Evolutionary conservation across 2,888 invertebrate species (phyloP).

Genomic region (Pharmacophagus antenor): DNA sequence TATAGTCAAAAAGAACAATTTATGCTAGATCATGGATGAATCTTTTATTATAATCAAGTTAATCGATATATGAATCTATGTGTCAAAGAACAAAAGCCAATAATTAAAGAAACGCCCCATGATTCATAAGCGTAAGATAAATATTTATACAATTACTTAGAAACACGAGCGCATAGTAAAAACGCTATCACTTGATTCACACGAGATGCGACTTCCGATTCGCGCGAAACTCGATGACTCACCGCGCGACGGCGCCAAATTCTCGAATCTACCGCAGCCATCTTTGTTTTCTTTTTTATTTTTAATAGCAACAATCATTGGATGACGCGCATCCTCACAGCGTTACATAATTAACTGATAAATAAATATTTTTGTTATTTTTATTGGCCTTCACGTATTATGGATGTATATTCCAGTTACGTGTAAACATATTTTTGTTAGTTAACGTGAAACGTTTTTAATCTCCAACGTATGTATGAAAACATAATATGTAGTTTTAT

Average conservation of each 20-base stretch:
- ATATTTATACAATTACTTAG: constrained; percentile 14
- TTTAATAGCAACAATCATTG: neutral
- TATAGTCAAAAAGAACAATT: no score
- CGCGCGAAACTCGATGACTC: constrained; percentile 36
- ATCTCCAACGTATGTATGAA: no score
- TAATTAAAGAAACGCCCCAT: constrained; percentile 2
- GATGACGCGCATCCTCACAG: constrained; percentile 1
- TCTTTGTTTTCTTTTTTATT: constrained; percentile 34
- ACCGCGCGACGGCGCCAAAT: constrained; percentile 36
- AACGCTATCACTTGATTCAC: constrained; percentile 38
- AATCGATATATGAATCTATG: no score
- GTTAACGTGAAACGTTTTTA: no score
- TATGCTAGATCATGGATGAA: no score
- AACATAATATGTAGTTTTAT: no score
- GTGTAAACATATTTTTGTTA: neutral
- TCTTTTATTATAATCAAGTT: no score
- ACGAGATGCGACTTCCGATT: constrained; percentile 37
- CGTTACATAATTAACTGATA: constrained; percentile 2
- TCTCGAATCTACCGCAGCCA: constrained; percentile 33
- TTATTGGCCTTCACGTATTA: neutral
- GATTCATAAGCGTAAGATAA: constrained; percentile 17
- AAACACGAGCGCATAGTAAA: constrained; percentile 16
- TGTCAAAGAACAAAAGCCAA: neutral
- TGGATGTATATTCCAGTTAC: neutral
- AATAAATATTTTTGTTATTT: neutral